phyloP scores from a whole-genome alignment of 2,888 invertebrate genomes.

The Orchesella flavescens region DNA sequence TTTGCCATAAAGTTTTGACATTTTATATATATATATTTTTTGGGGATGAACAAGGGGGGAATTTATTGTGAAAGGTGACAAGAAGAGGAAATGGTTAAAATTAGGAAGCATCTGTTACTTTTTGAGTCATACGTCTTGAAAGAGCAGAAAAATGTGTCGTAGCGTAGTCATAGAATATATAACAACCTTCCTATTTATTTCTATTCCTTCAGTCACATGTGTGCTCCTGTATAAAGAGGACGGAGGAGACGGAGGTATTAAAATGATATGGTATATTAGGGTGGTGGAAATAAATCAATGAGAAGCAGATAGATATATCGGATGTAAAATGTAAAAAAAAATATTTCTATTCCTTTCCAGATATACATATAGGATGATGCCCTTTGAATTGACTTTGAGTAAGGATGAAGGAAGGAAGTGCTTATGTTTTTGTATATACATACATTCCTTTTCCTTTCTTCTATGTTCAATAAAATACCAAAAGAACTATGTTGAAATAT shows the following conservation, averaged over 20 bases:
- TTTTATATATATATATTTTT: slow-evolving; percentile 9
- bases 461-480: slow-evolving; percentile 7
- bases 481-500: slow-evolving; percentile 37
- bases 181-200: too few species aligned
- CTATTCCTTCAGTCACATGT: too few species aligned
- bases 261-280: neutral
- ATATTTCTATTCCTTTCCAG: neutral
- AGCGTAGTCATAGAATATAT: too few species aligned
- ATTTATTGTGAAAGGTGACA: slow-evolving; percentile 68
- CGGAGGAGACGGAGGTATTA: neutral
- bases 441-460: neutral
- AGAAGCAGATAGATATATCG: neutral
- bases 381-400: slow-evolving; percentile 23
- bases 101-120: slow-evolving; percentile 70
- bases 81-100: slow-evolving; percentile 67
- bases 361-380: neutral
- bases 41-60: slow-evolving; percentile 7
- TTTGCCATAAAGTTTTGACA: slow-evolving; percentile 51
- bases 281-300: slow-evolving; percentile 33
- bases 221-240: neutral
- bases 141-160: slow-evolving; percentile 19
- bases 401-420: slow-evolving; percentile 36
- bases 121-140: slow-evolving; percentile 48
- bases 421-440: neutral
- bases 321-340: slow-evolving; percentile 5